These are phyloP conservation scores for Rafetus swinhoei DNA, from an alignment of 2,113 vertebrate species.

Conservation along the genomic window DNA sequence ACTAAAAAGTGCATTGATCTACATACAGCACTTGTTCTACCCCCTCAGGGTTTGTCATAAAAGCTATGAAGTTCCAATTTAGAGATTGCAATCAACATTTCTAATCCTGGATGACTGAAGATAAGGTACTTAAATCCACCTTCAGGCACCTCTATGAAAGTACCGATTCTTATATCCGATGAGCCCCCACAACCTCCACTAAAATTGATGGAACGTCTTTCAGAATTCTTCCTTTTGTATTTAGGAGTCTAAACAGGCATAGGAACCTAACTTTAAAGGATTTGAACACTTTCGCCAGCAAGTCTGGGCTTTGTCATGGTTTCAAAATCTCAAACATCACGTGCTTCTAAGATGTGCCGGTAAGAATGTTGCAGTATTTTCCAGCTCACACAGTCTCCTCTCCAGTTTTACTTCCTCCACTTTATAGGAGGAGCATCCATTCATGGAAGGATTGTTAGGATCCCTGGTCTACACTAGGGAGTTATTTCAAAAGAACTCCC, in stretches of 20 bases:
- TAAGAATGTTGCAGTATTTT: rapidly evolving
- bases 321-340: not conserved
- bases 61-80: not conserved
- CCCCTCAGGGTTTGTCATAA: not conserved
- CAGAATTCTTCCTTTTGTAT: not conserved
- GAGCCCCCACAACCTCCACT: not conserved
- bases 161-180: not conserved
- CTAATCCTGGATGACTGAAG: rapidly evolving
- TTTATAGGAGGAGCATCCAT: not conserved
- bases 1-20: not conserved
- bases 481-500: no score
- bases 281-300: not conserved
- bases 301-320: not conserved
- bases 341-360: not conserved
- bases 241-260: not conserved
- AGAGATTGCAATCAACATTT: not conserved
- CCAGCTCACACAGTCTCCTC: not conserved
- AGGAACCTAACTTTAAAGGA: not conserved
- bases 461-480: no score
- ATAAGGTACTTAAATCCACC: not conserved
- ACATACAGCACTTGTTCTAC: not conserved
- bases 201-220: not conserved
- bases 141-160: not conserved
- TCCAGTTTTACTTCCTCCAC: not conserved
- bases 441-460: not conserved